Conservation (phyloP, 2,113 vertebrate species). For the Hystrix brachyura region DNA sequence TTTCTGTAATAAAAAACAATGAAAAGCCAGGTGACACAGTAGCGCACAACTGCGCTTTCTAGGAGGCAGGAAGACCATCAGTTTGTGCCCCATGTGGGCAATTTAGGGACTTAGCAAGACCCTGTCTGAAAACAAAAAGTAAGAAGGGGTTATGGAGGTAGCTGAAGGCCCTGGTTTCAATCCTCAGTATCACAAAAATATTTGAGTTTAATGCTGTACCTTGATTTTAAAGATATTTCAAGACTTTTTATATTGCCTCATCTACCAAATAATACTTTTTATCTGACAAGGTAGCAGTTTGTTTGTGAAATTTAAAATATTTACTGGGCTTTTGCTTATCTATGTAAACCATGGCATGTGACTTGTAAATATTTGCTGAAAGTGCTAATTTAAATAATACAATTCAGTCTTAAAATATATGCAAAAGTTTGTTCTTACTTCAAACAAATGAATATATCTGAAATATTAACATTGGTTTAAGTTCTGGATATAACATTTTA, state of each 20-base stretch:
- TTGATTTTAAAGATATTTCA: background rate
- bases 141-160: background rate
- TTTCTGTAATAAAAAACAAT: background rate
- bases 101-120: background rate
- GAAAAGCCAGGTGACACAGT: background rate
- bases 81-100: background rate
- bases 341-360: background rate
- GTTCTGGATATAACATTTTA: background rate
- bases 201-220: background rate
- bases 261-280: conserved; percentile 26
- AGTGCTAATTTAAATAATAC: background rate
- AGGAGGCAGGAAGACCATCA: background rate
- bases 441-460: conserved; percentile 7
- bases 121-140: background rate
- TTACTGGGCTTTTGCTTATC: background rate
- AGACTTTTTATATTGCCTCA: background rate
- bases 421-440: background rate
- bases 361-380: background rate
- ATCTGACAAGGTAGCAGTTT: background rate
- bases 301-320: background rate
- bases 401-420: background rate
- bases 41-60: background rate
- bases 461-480: conserved; percentile 5
- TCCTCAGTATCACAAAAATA: background rate
- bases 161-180: background rate